Base-by-base conservation (phyloP, 1,140 invertebrate species). In the Orchestia grillus region DNA sequence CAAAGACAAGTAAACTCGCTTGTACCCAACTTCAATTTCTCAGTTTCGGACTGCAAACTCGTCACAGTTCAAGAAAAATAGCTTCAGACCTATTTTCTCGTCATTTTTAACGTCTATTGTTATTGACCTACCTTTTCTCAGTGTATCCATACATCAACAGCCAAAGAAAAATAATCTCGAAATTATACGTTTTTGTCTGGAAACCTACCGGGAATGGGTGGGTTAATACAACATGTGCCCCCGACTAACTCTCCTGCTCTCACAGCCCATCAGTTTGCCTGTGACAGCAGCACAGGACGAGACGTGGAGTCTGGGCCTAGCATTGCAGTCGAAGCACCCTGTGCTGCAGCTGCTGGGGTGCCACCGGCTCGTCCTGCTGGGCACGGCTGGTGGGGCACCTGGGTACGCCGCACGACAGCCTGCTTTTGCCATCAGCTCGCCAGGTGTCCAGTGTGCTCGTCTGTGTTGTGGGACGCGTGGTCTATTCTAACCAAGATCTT, bases 261-360 rank as follows among this genome's bases (percentile, higher is more conserved):
- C 42, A n/a, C 92, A 94, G 92, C 43, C 92, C 41, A 44, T 94
- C 41, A 47, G 40, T 23, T 44, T 94, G 92, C 92, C 92, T 0
- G 92, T 94, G 88, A 8, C 41, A 11, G 44, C 88, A 91, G 41
- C 88, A 19, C 41, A 91, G 88, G 92, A 94, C 11, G 43, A n/a
- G 6, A 47, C 11, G 43, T 45, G 92, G 92, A 45, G 44, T 44
- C 92, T 94, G 92, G 44, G 92, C 40, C 23, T 47, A 40, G 92
- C 92, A 8, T 40, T 94, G 44, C 44, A 94, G 92, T 94, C 92
- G 11, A 4, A 40, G 41, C 41, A 45, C 44, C 43, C 92, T 0
- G 92, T 94, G 43, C 92, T 94, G 92, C 92, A 45, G 43, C 92
- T 94, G 92, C 92, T 94, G 8, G 92, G 92, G 8, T 44, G 43